Evolutionary conservation across 2,888 invertebrate species (phyloP), one percentile per base, ranked within the genome.

Genomic region (Drymonia ruficornis): DNA sequence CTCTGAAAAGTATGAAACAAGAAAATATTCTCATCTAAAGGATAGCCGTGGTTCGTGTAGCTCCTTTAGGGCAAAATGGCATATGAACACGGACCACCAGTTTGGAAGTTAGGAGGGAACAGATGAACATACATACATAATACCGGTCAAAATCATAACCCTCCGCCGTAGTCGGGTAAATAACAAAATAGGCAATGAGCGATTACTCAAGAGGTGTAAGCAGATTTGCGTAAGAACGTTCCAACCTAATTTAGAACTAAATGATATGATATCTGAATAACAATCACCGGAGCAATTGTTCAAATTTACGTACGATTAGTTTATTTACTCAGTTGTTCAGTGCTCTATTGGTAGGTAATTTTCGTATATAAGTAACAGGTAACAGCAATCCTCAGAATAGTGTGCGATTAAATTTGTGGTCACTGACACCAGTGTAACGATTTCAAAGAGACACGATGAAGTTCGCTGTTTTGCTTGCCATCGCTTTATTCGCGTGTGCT

Each of bases 351-450:
- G 13, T 19, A 38, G 40, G n/a, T 5, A 16, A n/a, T 23, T 36
- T 46, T 48, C 2, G 29, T 70, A 69, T 70, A 69, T 65, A n/a
- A n/a, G n/a, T n/a, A 70, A 55, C 28, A 44, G 50, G 36, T n/a
- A 40, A 36, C 29, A 15, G 7, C 29, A 12, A 34, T 44, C 7
- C 9, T 16, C 43, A 8, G 9, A 36, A 23, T 53, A 69, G 60
- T 69, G 46, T 12, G 16, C 28, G 34, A 29, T 51, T 43, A 28
- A 23, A 48, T 46, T 46, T 47, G 9, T 16, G 8, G 29, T 19
- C 47, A 53, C 28, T 46, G 46, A 8, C 4, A 49, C 18, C 43
- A 40, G 23, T 23, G 19, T 19, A 1, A 42, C 50, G 16, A 19
- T 16, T n/a, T 34, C 18, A 38, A 59, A 58, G 47, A 13, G 23